Conservation (phyloP, 2,797 vertebrate species). For the Botia kubotai region DNA sequence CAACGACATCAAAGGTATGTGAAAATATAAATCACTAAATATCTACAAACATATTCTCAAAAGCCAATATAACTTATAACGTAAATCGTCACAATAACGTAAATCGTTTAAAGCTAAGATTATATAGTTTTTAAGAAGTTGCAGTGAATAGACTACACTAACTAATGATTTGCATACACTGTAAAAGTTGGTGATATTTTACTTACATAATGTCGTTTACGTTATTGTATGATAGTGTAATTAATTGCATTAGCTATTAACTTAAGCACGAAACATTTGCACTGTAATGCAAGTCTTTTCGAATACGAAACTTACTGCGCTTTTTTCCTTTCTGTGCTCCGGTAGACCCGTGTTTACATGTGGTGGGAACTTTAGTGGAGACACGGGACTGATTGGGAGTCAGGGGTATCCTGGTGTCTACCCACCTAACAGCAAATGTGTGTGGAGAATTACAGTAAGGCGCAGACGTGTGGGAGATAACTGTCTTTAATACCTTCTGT, state of each 20-base stretch:
- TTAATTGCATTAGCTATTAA: no score
- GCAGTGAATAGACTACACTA: neutral
- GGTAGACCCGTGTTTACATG: constrained; percentile 81
- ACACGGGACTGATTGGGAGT: constrained; percentile 84
- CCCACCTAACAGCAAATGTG: constrained; percentile 87
- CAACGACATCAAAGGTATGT: constrained; percentile 71
- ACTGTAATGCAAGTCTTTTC: neutral
- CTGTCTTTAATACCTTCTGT: neutral
- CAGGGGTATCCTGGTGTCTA: constrained; percentile 87
- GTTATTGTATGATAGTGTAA: neutral
- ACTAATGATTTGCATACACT: neutral
- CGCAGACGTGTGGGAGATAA: neutral
- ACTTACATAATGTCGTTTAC: neutral
- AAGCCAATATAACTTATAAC: neutral
- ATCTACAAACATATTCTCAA: no score
- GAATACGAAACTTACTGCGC: neutral
- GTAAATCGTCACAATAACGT: neutral
- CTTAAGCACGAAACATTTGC: neutral
- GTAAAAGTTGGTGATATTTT: neutral
- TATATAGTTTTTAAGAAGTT: neutral
- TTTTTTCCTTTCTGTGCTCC: neutral
- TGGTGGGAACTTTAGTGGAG: constrained; percentile 83
- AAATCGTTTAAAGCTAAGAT: neutral
- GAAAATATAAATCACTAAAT: constrained; percentile 4
- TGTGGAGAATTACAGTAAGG: constrained; percentile 90